Base-by-base conservation (phyloP, 2,113 vertebrate species). In the Tragelaphus scriptus region DNA sequence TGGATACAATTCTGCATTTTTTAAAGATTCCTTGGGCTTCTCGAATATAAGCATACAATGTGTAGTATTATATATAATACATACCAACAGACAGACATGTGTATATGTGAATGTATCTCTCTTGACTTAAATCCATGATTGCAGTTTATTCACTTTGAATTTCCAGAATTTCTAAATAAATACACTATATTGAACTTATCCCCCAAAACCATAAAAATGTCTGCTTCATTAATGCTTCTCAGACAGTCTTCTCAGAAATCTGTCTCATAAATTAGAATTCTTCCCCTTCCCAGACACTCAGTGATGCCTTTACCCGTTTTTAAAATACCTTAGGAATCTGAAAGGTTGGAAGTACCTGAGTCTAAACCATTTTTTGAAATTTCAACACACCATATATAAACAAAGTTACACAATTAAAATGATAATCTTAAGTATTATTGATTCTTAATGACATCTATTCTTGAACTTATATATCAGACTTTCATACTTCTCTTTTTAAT, bases 391-490 rank as follows among this genome's bases (percentile, higher is more conserved):
- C 30, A 47, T 55, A 28, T 84, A 32, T 44, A 10, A 90, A 90
- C 65, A n/a, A 32, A 49, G n/a, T 86, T 90, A 85, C 63, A 91
- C 2, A 25, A 65, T 94, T 90, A 80, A 96, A 92, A 71, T 86
- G 16, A 55, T 51, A 85, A 81, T 44, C 53, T 81, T 94, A 89
- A 94, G 51, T 23, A 85, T 56, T 84, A 68, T 11, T 95, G 40
- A 94, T 81, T 96, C 68, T 97, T 92, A 80, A 96, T 80, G 44
- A 89, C 23, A 32, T 47, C 58, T 61, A 95, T 85, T 84, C 32
- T 23, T 91, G n/a, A 94, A 95, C 25, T 75, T 88, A 88, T 0
- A 36, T 68, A 81, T 65, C 92, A 94, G 16, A 96, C 19, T 63
- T 85, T 8, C 14, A 63, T 40, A 71, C 19, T 80, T 96, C 68